Conservation (phyloP, 2,113 vertebrate species). For the Aspiorhynchus laticeps region DNA sequence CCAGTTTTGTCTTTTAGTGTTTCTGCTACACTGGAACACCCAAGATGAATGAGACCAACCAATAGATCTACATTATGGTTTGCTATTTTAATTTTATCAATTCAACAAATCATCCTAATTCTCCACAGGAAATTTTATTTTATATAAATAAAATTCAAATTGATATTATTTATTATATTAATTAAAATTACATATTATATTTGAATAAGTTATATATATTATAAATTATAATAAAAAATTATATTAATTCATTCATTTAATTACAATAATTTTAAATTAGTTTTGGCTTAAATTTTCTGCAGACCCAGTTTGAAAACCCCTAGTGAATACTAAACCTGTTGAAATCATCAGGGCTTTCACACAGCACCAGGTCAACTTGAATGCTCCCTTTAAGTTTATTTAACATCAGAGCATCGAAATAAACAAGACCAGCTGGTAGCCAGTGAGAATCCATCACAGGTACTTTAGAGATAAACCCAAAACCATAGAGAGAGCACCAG, state of each 20-base stretch:
- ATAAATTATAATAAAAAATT: too few species aligned
- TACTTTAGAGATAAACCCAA: conserved; percentile 12
- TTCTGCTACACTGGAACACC: conserved; percentile 54
- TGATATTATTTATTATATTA: too few species aligned
- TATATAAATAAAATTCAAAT: too few species aligned
- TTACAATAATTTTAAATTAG: too few species aligned
- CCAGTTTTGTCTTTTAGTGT: conserved; percentile 42
- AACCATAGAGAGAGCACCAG: neutral
- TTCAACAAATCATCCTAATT: neutral
- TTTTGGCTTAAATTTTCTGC: neutral
- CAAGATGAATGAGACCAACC: conserved; percentile 56
- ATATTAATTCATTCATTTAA: too few species aligned
- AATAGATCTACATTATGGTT: conserved; percentile 2
- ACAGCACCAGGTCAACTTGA: neutral
- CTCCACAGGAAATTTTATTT: neutral
- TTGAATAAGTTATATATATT: too few species aligned
- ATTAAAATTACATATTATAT: too few species aligned
- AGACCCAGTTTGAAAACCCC: neutral
- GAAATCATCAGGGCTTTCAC: neutral
- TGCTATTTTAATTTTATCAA: neutral
- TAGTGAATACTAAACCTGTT: neutral
- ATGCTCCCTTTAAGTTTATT: conserved; percentile 3
- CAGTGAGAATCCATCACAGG: neutral
- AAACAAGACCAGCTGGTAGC: neutral
- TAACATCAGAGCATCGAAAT: neutral